Base-by-base conservation (phyloP, 2,797 vertebrate species). In the Botia almorhae region DNA sequence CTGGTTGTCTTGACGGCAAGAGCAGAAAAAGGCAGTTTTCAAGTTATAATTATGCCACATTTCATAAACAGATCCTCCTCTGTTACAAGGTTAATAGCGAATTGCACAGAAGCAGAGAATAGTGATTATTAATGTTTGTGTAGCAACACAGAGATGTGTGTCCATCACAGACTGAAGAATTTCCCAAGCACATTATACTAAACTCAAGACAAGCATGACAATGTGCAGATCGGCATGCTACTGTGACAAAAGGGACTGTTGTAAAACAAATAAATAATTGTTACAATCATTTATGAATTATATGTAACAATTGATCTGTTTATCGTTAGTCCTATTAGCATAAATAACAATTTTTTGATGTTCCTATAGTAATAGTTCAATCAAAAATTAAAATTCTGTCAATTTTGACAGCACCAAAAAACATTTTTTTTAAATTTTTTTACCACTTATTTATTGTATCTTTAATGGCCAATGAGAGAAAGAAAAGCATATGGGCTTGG, bases 71-170 rank as follows among this genome's bases (percentile, higher is more conserved):
- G 48, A 77, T 63, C 51, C 29, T 74, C 53, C 64, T 68, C 72
- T 69, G 81, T 80, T 81, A 67, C 26, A 33, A 83, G 82, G 82
- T 83, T 81, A 87, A 86, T 84, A 78, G 84, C 73, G 84, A 83
- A 87, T 87, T 73, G 78, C 67, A 84, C 46, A 73, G 33, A 73
- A 79, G 82, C 74, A 77, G 26, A 76, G 80, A 84, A 82, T 86
- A 70, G 79, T 75, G 78, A 79, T 84, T 77, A 83, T 87, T 86
- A 82, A 74, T 77, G 82, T 80, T 60, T 60, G 21, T 26, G 13
- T 26, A 61, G 58, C 58, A 26, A 12, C 11, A 14, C 58, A 26
- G 23, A 14, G 12, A 14, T 23, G 4, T 26, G 58, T 61, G 56
- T 29, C 19, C 4, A 23, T 23, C 58, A 26, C 23, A 26, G 23